These are phyloP conservation scores for Avahi laniger DNA, from an alignment of 2,797 vertebrate species.

Conservation along the genomic window DNA sequence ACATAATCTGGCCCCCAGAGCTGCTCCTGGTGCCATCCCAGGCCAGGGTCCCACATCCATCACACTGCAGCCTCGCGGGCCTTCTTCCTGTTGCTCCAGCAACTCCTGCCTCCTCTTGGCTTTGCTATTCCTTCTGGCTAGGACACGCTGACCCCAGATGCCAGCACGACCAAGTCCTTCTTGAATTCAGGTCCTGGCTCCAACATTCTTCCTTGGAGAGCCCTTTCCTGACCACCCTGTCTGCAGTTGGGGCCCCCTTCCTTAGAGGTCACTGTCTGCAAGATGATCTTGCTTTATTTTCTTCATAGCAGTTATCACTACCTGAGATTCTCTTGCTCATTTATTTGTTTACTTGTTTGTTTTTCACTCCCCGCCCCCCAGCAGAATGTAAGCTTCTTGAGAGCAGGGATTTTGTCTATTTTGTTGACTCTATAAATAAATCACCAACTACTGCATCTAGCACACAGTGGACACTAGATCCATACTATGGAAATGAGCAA, in stretches of 20 bases:
- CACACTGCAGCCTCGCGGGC: rapidly evolving
- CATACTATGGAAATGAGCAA: not conserved
- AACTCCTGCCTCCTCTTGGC: not conserved
- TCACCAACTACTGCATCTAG: not conserved
- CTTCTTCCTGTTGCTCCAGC: not conserved
- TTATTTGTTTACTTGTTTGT: not conserved
- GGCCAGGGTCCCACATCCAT: not conserved
- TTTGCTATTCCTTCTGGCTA: not conserved
- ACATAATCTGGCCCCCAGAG: not conserved
- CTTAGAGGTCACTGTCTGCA: not conserved
- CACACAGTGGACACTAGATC: not conserved
- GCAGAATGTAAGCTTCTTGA: not conserved
- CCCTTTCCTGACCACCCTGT: not conserved
- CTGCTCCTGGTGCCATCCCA: not conserved
- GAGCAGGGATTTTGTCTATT: not conserved
- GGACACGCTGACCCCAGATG: not conserved
- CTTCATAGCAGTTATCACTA: not conserved
- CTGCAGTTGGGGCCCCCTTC: not conserved
- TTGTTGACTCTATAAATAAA: not conserved
- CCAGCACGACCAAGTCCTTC: not conserved
- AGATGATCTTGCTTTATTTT: not conserved
- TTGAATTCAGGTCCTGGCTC: not conserved
- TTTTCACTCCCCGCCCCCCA: not conserved
- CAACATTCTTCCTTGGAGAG: not conserved
- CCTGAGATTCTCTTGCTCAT: not conserved